Base-by-base conservation (phyloP, 1,140 invertebrate species). In the Euura saliciscinereae region DNA sequence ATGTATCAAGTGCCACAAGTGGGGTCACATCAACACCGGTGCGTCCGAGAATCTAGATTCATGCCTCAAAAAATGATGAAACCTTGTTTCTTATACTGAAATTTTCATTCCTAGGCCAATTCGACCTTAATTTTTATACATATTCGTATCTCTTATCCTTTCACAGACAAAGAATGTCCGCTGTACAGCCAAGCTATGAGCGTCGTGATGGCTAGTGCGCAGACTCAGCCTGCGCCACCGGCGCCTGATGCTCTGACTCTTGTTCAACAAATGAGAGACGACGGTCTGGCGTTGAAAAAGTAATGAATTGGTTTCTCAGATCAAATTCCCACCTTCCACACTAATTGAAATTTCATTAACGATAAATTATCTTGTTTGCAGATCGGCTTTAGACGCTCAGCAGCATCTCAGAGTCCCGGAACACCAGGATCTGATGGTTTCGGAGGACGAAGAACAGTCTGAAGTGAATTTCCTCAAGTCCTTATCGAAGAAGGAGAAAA, bases 11-110 rank as follows among this genome's bases (percentile, higher is more conserved):
- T 99, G 99, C 85, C 95, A 98, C 79, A 98, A 99, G 84, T 99
- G 98, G 98, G 99, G 99, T 5, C 99, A 99, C 82, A 97, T 99
- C 65, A 99, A 99, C 84, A 99, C 99, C 83, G 98, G 97, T 92
- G n/a, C n/a, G n/a, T n/a, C n/a, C n/a, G n/a, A n/a, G n/a, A n/a
- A n/a, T n/a, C n/a, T n/a, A n/a, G 89, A 87, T 67, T 73, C 10
- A 45, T 71, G 43, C 11, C 44, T 13, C 44, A 43, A 44, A 8
- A 70, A 46, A 43, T 74, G 42, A n/a, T n/a, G n/a, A n/a, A n/a
- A n/a, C n/a, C n/a, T n/a, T n/a, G n/a, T n/a, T n/a, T n/a, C n/a
- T n/a, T n/a, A n/a, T n/a, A n/a, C n/a, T n/a, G n/a, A 51, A 51
- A 51, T 51, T 51, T 8, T 51, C n/a, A 7, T 51, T 51, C n/a